Conservation (phyloP, 2,113 vertebrate genomes). For the Maylandia zebra region DNA sequence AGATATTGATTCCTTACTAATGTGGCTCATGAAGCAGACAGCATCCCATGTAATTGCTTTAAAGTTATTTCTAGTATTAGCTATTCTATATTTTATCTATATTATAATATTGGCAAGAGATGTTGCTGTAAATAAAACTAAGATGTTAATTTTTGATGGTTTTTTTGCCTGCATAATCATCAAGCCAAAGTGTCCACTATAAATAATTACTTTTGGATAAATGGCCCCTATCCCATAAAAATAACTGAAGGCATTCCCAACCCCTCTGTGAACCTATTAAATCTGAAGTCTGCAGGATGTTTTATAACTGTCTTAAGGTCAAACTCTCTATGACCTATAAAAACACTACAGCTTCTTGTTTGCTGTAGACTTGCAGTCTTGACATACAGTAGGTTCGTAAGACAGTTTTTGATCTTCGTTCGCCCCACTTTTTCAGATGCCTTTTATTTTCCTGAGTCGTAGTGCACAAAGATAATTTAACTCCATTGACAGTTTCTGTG, state of each 20-base stretch:
- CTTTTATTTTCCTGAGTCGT: neutral
- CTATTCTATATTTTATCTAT: neutral
- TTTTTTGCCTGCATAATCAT: neutral
- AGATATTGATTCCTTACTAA: conserved; percentile 12
- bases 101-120: neutral
- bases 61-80: neutral
- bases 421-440: neutral
- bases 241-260: neutral
- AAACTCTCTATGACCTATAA: neutral
- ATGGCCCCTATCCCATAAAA: neutral
- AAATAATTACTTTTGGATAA: neutral
- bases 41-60: neutral
- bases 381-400: neutral
- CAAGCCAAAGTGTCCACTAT: neutral
- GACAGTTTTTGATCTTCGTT: neutral
- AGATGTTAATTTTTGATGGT: neutral
- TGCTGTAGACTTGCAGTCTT: neutral
- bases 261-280: neutral
- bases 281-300: neutral
- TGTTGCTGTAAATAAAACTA: neutral
- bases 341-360: neutral
- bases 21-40: neutral
- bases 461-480: neutral
- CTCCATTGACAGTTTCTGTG: neutral
- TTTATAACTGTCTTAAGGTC: neutral